Conservation (phyloP, 2,888 invertebrate genomes). For the Lepidonotus clava region DNA sequence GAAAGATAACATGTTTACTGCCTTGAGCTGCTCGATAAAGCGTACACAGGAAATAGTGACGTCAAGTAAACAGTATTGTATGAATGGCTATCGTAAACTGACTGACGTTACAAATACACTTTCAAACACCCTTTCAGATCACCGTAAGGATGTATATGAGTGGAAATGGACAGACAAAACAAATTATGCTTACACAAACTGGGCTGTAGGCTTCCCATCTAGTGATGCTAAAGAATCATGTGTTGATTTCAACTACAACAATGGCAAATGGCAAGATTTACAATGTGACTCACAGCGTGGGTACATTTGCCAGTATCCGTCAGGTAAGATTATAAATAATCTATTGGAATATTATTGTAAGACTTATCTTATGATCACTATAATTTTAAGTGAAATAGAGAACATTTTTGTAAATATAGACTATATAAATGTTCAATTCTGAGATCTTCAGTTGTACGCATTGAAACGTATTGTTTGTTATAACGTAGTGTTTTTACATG, state of each 20-base stretch:
- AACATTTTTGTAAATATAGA: background rate
- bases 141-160: background rate
- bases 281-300: background rate
- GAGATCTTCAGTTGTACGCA: no score
- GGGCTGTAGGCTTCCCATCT: background rate
- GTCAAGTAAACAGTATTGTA: background rate
- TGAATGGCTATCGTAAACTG: background rate
- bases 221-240: background rate
- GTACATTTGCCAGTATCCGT: constrained; percentile 14
- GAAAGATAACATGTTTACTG: background rate
- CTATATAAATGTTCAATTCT: background rate
- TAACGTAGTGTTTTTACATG: no score
- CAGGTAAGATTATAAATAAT: background rate
- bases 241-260: background rate
- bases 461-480: no score
- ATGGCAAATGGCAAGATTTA: background rate
- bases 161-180: constrained; percentile 13
- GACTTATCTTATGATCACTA: no score
- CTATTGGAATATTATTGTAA: no score
- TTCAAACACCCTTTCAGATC: background rate
- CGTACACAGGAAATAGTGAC: no score
- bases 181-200: background rate
- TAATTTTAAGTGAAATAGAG: background rate
- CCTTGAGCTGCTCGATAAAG: no score
- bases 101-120: background rate